phyloP scores from a whole-genome alignment of 2,888 invertebrate genomes.

The Hylaea fasciaria region DNA sequence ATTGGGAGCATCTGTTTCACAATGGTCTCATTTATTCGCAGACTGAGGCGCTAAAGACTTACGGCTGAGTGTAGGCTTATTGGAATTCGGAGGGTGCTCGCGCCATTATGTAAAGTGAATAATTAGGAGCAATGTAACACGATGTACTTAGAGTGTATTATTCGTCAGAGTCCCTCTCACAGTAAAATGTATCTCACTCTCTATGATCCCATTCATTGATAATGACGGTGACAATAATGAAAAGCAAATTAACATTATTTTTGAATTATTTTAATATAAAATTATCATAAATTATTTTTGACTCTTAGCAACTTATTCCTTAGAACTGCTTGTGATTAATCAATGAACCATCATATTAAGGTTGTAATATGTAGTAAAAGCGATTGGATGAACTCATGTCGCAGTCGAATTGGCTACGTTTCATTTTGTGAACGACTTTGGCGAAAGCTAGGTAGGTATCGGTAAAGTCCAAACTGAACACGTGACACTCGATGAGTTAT shows the following conservation, averaged over 20 bases:
- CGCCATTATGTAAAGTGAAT: constrained; percentile 5
- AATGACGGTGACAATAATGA: constrained; percentile 14
- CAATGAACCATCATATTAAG: too few species aligned
- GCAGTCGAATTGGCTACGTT: constrained; percentile 10
- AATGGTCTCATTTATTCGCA: constrained; percentile 44
- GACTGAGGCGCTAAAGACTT: constrained; percentile 27
- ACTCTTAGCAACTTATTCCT: too few species aligned
- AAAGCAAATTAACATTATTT: constrained; percentile 13
- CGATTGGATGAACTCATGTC: constrained; percentile 16
- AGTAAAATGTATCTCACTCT: not conserved
- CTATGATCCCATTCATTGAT: constrained; percentile 3
- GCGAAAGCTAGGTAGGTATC: not conserved
- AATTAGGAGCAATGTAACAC: constrained; percentile 11
- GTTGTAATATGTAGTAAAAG: constrained; percentile 11
- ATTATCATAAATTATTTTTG: too few species aligned
- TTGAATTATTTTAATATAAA: too few species aligned
- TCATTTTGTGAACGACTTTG: constrained; percentile 21
- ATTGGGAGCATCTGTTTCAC: constrained; percentile 44
- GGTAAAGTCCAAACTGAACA: too few species aligned
- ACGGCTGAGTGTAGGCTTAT: constrained; percentile 30
- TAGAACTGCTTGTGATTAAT: too few species aligned
- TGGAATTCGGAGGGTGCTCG: constrained; percentile 15
- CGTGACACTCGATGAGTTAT: too few species aligned
- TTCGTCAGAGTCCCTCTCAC: constrained; percentile 10
- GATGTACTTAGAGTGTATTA: constrained; percentile 8